Evolutionary conservation across 2,888 invertebrate genomes (phyloP), one percentile per base, ranked within the genome.

Genomic region (Thecocarcelia acutangulata): DNA sequence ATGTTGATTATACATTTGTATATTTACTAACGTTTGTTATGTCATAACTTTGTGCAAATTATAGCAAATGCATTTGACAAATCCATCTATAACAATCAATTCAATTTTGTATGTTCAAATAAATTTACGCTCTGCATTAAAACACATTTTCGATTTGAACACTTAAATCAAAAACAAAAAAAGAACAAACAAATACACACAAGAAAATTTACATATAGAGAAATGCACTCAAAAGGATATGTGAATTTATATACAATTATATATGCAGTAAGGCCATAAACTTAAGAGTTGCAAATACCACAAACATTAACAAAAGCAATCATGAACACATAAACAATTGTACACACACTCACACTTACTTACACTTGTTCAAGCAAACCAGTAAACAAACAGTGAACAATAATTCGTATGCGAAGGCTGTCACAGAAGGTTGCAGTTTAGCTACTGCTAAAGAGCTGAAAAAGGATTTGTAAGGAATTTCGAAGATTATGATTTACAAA

Each of bases 31-130:
- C 75, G 46, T 80, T 80, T 70, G 42, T 75, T 58, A 72, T 76
- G 70, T 66, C 70, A 70, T 66, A 70, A 66, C 21, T 52, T 76
- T 61, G 48, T 24, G 9, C 54, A 70, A 70, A 46, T 58, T 42
- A 70, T 75, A 61, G 66, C 56, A 66, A 76, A 42, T 76, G 68
- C 42, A 76, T 56, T 66, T 70, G 82, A 74, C 78, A 82, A 78
- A 82, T 78, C 64, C 69, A 69, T 63, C 63, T 42, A 74, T 66
- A 82, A 69, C 74, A 74, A 82, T 82, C 69, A 78, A 82, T 77
- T 58, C 58, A 54, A 46, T 63, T 77, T 76, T 66, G 59, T 75
- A 52, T 63, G 52, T 44, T 54, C 54, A 63, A 73, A 54, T 63
- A 63, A 73, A 63, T 54, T 54, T 61, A 44, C 54, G 37, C 46